Evolutionary conservation across 2,797 vertebrate species (phyloP), one percentile per base, ranked within the genome.

Genomic region (Mormyrus hasselquistii): DNA sequence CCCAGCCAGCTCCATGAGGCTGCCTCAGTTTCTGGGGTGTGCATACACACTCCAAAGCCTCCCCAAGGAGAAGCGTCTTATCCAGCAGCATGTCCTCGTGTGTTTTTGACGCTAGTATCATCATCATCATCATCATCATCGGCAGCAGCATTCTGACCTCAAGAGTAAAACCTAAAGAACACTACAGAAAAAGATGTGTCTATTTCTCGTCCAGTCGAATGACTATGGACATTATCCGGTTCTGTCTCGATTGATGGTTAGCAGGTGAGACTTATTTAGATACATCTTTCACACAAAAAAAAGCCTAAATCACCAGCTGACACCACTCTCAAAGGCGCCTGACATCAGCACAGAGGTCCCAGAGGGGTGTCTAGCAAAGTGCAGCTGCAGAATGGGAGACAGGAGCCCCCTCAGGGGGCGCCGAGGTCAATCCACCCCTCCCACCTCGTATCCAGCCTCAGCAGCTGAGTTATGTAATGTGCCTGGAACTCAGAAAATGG

Each of bases 1-100:
- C 94, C 92, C 94, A 83, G 57, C 91, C 92, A 93, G 94, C 94
- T 95, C 94, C 90, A 76, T 57, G 88, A 89, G 92, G 91, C 90
- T 92, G 91, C 62, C 62, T 92, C 87, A 19, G 47, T 87, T 89
- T 91, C 87, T 87, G 57, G 88, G 73, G 57, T 9, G n/a, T 41
- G 62, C 87, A 57, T 53, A 19, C 38, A 34, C 8, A 8, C 16
- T 4, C 6, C 16, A 9, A n/a, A 44, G 41, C 16, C 38, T 79
- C 38, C 34, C 73, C 0, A 79, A 19, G 82, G 22, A 0, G 55
- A 29, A 34, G 25, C 1, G 92, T 93, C 90, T 92, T 92, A 90
- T 89, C 86, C 79, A 91, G 91, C 89, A 53, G 90, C 87, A 87
- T 91, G 91, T 91, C 92, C 93, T 89, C 82, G 52, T 29, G 49